Base-by-base conservation (phyloP, 2,797 vertebrate species). In the Triplophysa yarkandensis region DNA sequence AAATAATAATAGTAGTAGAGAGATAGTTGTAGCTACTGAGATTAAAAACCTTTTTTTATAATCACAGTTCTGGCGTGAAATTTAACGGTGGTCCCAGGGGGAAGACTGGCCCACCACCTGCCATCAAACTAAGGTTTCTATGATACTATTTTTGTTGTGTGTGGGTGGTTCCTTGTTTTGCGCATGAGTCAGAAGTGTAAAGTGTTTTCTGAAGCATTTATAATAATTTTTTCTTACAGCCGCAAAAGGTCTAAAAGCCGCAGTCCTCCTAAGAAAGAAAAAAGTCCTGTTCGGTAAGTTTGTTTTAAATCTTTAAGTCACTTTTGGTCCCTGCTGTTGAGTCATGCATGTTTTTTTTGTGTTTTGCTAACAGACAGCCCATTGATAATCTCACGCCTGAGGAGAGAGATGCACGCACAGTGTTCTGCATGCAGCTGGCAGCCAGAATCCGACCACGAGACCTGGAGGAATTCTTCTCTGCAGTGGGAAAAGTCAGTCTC, bases 371-470 rank as follows among this genome's bases (percentile, higher is more conserved):
- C 81, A 98, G 97, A 83, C 93, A 93, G 80, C 95, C 95, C 10
- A 93, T 96, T 72, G 96, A 98, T 88, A 98, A 96, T 86, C 90
- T 99, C 78, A 95, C 95, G 27, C 96, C 97, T 11, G 96, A 99
- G 77, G 96, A 98, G 86, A 94, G 97, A 52, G 97, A 98, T 83
- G 94, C 95, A 32, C 91, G 97, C 34, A 99, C 96, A 0, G 97
- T 99, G 6, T 98, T 99, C 84, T 99, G 97, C 74, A 99, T 99
- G 97, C 97, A 99, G 76, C 88, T 99, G 72, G 97, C 97, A 27
- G 96, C 97, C 66, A 91, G 97, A 85, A 99, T 99, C 77, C 89
- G 96, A 44, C 95, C 96, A 1, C 90, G 96, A 77, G 97, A 99
- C 86, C 88, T 98, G 85, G 96, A 98, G 88, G 97, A 98, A 71